Base-by-base conservation (phyloP, 1,140 invertebrate genomes). In the Drosophila funebris region DNA sequence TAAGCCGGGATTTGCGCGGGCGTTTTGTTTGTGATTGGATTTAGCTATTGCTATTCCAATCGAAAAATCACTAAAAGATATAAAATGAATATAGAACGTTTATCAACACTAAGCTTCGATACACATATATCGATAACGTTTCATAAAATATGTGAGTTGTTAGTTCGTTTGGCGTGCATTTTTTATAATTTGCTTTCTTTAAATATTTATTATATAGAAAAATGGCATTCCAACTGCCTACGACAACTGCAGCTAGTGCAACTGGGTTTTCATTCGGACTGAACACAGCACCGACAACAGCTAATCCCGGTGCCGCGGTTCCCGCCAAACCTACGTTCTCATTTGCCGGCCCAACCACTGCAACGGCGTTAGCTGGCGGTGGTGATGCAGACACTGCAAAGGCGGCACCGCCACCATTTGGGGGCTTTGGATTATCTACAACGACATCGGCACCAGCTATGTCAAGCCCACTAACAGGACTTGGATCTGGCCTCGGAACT, bases 221-320 rank as follows among this genome's bases (percentile, higher is more conserved):
- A 46, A 90, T 90, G 87, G 74, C 76, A 44, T 90, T 90, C 46
- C 87, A 90, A 69, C 39, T 90, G 44, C 87, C 87, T 3, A 60
- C 88, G 8, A 87, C 88, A n/a, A 54, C 79, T 0, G 33, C 73
- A 14, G 31, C 74, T 5, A 63, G 61, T 11, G 50, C 50, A 4
- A 53, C 71, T 4, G 56, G 48, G 9, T 90, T 78, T 8, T 71
- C 68, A n/a, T 83, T 90, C 41, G 73, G 73, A 4, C 41, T 76
- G 9, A 76, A 27, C 44, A 53, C 74, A 3, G 68, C 76, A 5
- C 20, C 73, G 20, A 14, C 53, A 29, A 31, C 62, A 16, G 44
- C 43, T 3, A 56, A 57, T 13, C 13, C 64, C 9, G 29, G 50
- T 29, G 39, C 57, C 11, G 46, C 64, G 2, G 31, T 67, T 73